Conservation (phyloP, 2,888 invertebrate species). For the Phengaris alcon region DNA sequence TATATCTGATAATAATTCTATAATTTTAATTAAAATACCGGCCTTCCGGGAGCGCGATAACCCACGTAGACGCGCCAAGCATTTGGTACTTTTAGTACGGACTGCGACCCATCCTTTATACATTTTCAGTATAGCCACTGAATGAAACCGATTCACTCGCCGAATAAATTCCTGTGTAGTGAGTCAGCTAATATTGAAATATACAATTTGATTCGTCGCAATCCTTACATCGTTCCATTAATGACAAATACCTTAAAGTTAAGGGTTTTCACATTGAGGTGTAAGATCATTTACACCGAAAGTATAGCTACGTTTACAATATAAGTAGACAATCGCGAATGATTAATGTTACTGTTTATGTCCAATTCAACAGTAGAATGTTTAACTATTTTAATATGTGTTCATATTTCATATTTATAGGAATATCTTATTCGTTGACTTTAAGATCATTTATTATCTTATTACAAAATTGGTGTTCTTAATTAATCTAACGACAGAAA, state of each 20-base stretch:
- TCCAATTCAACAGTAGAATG: constrained; percentile 56
- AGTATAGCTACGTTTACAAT: constrained; percentile 37
- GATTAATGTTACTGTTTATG: constrained; percentile 59
- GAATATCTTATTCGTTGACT: constrained; percentile 52
- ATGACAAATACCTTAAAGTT: constrained; percentile 37
- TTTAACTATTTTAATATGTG: constrained; percentile 63
- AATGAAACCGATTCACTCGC: background rate
- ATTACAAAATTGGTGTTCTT: constrained; percentile 38
- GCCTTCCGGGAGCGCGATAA: constrained; percentile 41
- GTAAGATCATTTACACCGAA: constrained; percentile 58
- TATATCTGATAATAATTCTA: constrained; percentile 51
- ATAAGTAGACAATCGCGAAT: constrained; percentile 43
- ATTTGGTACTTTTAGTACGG: constrained; percentile 24
- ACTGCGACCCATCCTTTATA: background rate
- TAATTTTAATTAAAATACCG: constrained; percentile 48
- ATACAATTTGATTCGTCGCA: background rate
- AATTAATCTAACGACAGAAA: constrained; percentile 22
- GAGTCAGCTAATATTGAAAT: background rate
- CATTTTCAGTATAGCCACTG: background rate
- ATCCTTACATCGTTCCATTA: background rate
- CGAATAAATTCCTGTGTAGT: background rate
- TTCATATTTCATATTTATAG: constrained; percentile 30
- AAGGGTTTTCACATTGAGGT: constrained; percentile 54
- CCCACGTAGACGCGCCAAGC: constrained; percentile 28
- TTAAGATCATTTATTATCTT: constrained; percentile 36